A percentile compares a stretch with the other conserved stretches of the same genome.
phyloP scores from a whole-genome alignment of 2,888 invertebrate species.

The Eupeodes luniger region DNA sequence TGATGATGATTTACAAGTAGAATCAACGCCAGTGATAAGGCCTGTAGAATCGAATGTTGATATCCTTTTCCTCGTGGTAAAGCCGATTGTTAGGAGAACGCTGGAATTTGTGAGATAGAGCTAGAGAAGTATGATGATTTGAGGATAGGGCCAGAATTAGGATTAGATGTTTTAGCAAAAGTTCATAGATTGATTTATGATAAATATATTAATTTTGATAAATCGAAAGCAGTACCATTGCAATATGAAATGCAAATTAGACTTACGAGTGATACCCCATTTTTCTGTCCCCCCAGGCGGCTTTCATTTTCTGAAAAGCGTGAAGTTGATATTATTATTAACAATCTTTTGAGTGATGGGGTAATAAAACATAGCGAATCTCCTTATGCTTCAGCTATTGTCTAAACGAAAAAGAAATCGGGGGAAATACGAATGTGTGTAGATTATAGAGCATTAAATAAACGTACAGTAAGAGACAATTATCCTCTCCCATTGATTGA shows the following conservation, averaged over 20 bases:
- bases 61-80: no score
- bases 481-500: constrained; percentile 63
- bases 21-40: no score
- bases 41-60: no score
- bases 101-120: background rate
- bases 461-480: constrained; percentile 55
- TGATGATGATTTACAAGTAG: no score
- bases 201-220: background rate
- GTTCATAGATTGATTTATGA: background rate
- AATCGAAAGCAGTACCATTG: background rate
- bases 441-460: constrained; percentile 40
- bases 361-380: constrained; percentile 65
- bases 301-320: constrained; percentile 52
- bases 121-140: constrained; percentile 4
- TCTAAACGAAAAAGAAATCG: constrained; percentile 48
- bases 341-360: constrained; percentile 46
- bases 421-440: constrained; percentile 45
- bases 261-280: constrained; percentile 2
- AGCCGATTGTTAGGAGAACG: no score
- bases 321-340: constrained; percentile 55
- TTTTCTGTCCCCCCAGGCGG: constrained; percentile 25
- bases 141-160: constrained; percentile 11
- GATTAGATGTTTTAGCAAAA: background rate
- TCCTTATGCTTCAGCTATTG: constrained; percentile 60
- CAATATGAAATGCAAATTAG: constrained; percentile 41